Conservation (phyloP, 2,113 vertebrate species). For the Carollia perspicillata region DNA sequence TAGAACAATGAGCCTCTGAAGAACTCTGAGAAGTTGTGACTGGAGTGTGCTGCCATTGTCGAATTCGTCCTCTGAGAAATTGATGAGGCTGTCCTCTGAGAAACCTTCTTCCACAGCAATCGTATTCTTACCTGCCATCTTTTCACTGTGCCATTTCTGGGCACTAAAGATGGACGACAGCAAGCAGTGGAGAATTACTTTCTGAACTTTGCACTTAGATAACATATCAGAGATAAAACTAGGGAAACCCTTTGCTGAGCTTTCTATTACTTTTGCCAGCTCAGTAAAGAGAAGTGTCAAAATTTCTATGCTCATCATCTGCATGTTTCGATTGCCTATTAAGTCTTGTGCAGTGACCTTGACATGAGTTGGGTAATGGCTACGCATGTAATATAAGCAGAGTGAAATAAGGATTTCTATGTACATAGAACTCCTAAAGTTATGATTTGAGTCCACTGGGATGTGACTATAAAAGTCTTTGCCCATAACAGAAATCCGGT, state of each 20-base stretch:
- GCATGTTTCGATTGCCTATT: slow-evolving; percentile 97
- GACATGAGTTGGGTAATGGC: slow-evolving; percentile 95
- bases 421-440: slow-evolving; percentile 98
- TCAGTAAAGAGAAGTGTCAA: slow-evolving; percentile 95
- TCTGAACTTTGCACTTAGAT: slow-evolving; percentile 98
- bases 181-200: slow-evolving; percentile 95
- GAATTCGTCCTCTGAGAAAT: slow-evolving; percentile 96
- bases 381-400: slow-evolving; percentile 95
- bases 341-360: slow-evolving; percentile 92
- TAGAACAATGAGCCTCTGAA: slow-evolving; percentile 94
- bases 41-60: slow-evolving; percentile 95
- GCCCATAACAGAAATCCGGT: slow-evolving; percentile 98
- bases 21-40: slow-evolving; percentile 93
- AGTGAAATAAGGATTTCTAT: slow-evolving; percentile 98
- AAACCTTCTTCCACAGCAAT: slow-evolving; percentile 93
- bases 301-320: slow-evolving; percentile 97
- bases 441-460: slow-evolving; percentile 94
- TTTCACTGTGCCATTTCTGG: slow-evolving; percentile 96
- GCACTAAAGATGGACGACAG: slow-evolving; percentile 97
- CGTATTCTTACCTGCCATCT: slow-evolving; percentile 86
- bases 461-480: slow-evolving; percentile 99
- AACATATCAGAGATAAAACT: slow-evolving; percentile 98
- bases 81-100: slow-evolving; percentile 96
- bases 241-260: slow-evolving; percentile 96
- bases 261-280: slow-evolving; percentile 93